Base-by-base conservation (phyloP, 2,888 invertebrate genomes). In the Drosophila merina region DNA sequence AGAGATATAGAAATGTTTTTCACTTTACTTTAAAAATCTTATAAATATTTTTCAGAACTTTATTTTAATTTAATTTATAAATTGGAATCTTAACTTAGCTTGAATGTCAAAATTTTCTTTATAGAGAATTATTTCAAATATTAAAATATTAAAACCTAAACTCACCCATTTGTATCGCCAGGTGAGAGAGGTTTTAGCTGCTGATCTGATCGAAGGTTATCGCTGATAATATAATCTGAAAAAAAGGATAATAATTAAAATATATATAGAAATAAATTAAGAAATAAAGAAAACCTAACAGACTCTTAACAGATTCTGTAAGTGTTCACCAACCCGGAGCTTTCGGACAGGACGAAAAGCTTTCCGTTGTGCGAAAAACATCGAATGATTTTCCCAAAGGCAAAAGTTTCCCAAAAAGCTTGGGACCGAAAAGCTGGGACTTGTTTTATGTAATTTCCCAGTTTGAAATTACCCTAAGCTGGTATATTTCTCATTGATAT, bases 221-320 rank as follows among this genome's bases (percentile, higher is more conserved):
- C 91, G 82, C 92, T 92, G 89, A 93, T 92, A 78, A 93, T 92
- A 90, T 93, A 93, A 90, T 93, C 93, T 93, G 92, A 70, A 72
- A 64, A 55, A 47, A 59, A n/a, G 36, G 20, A 10, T 54, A 7
- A n/a, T 25, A 10, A 30, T n/a, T 25, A 40, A 38, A 8, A 42
- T 20, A 20, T 1, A 20, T 20, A 20, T 1, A 1, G 1, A 7
- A 3, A 31, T 55, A 45, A 47, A 3, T 40, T 14, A 1, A 14
- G 14, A 14, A 14, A 14, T n/a, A 40, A 40, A 12, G 1, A 31
- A 2, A 3, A 12, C 1, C 2, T 5, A 14, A 57, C n/a, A 48
- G 6, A 9, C 8, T 20, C 4, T 14, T 42, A 20, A 20, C 40
- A 25, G 12, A 28, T 14, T 33, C 47, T 54, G 38, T 36, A 30